Base-by-base conservation (phyloP, 2,113 vertebrate genomes). In the Hipposideros armiger region DNA sequence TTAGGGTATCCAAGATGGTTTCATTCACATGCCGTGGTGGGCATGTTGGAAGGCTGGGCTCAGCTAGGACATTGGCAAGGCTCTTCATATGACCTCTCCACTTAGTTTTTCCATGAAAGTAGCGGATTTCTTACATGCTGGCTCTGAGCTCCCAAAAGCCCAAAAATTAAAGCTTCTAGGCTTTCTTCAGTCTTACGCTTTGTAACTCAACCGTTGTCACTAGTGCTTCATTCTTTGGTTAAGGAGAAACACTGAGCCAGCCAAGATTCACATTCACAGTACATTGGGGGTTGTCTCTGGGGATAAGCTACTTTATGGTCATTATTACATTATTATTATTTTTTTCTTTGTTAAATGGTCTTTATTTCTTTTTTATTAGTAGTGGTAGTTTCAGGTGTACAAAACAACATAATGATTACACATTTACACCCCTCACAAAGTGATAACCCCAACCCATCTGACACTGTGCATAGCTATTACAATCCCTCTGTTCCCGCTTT, bases 141-240 rank as follows among this genome's bases (percentile, higher is more conserved):
- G 4, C 20, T 90, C 4, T 26, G 24, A 11, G 22, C 4, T 87
- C 45, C 24, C 36, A 0, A 89, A 91, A 95, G 32, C 45, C 88
- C 42, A 83, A 78, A 87, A 67, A 15, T 87, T 3, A 20, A 86
- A 93, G 54, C 6, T 91, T 60, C 32, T 76, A 72, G 24, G 52
- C 10, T 22, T 85, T 94, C 30, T 58, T 28, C 60, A 28, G 40
- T 60, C 30, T 95, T 77, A 45, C 11, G 2, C 11, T 56, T 83
- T 82, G 14, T 17, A 58, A 52, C 30, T 82, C 28, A 47, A 6
- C 58, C 40, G 42, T 2, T 83, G n/a, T 60, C 10, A 87, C 62
- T 90, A 91, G 40, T 62, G 22, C 4, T 26, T 87, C 17, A 82
- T 74, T 92, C 28, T 87, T 95, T 69, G 30, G 1, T 76, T 95